phyloP scores from a whole-genome alignment of 2,797 vertebrate species.

The Ciconia nigra region DNA sequence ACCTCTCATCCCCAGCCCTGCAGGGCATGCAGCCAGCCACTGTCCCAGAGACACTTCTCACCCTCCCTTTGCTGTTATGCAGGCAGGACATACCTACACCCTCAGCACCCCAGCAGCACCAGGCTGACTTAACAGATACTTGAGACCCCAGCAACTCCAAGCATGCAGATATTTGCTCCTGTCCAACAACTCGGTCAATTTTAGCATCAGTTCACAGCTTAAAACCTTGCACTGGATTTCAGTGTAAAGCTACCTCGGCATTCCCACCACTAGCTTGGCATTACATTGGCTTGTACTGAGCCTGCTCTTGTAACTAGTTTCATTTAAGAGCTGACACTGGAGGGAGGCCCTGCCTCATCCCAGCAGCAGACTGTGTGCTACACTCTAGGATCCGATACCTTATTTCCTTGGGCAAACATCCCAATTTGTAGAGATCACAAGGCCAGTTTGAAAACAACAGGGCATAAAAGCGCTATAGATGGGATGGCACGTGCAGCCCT shows the following conservation, averaged over 20 bases:
- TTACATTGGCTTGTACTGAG: not conserved
- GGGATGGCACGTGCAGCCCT: fast-evolving
- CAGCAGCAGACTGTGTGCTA: not conserved
- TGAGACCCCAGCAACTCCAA: not conserved
- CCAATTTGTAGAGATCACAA: not conserved
- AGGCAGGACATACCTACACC: not conserved
- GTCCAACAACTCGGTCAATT: not conserved
- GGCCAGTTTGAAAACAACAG: not conserved
- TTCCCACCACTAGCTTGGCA: not conserved
- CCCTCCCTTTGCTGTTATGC: not conserved
- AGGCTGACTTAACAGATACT: not conserved
- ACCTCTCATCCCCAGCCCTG: not conserved
- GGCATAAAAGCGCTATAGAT: not conserved
- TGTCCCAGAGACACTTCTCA: not conserved
- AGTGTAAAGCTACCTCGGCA: not conserved
- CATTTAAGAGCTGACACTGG: not conserved
- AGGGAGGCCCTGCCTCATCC: not conserved
- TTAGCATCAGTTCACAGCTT: not conserved
- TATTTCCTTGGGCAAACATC: not conserved
- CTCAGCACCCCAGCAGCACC: not conserved
- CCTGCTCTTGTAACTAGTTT: not conserved
- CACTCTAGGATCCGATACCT: not conserved
- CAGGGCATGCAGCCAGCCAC: not conserved
- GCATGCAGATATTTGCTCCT: not conserved
- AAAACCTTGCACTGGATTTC: not conserved